A percentile compares a stretch with the other conserved stretches of the same genome.
Conservation (phyloP, 2,888 invertebrate genomes). For the Drosophila suboccidentalis region DNA sequence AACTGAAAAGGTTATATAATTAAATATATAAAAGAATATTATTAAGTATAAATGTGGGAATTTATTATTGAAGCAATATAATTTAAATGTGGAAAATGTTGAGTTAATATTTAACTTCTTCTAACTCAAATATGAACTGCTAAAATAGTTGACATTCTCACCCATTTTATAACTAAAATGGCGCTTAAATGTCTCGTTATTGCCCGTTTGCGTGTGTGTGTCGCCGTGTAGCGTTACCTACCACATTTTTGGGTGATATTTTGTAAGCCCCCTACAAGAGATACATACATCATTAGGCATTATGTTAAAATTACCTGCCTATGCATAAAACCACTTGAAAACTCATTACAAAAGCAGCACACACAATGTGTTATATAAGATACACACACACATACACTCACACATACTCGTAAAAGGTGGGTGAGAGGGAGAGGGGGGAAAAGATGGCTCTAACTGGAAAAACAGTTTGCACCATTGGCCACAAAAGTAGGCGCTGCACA, state of each 20-base stretch:
- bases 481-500: conserved; percentile 73
- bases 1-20: not conserved
- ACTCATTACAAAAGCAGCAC: conserved; percentile 71
- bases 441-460: conserved; percentile 22
- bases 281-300: conserved; percentile 75
- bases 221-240: conserved; percentile 12
- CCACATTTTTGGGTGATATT: conserved; percentile 31
- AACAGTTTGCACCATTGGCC: conserved; percentile 71
- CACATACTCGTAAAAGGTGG: conserved; percentile 7
- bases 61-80: not conserved
- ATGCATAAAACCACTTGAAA: conserved; percentile 80
- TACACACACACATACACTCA: conserved; percentile 16
- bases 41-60: not conserved
- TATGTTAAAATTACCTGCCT: conserved; percentile 78
- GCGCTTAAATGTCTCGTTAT: conserved; percentile 33
- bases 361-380: conserved; percentile 40
- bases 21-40: not conserved
- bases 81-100: too few relatives aligned
- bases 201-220: conserved; percentile 23
- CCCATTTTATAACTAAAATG: conserved; percentile 21
- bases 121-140: not conserved
- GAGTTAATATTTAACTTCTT: too few relatives aligned
- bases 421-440: not conserved
- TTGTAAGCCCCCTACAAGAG: conserved; percentile 48
- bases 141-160: conserved; percentile 5